Evolutionary conservation across 2,888 invertebrate species (phyloP), one percentile per base, ranked within the genome.

Genomic region (Hypsopygia costalis): DNA sequence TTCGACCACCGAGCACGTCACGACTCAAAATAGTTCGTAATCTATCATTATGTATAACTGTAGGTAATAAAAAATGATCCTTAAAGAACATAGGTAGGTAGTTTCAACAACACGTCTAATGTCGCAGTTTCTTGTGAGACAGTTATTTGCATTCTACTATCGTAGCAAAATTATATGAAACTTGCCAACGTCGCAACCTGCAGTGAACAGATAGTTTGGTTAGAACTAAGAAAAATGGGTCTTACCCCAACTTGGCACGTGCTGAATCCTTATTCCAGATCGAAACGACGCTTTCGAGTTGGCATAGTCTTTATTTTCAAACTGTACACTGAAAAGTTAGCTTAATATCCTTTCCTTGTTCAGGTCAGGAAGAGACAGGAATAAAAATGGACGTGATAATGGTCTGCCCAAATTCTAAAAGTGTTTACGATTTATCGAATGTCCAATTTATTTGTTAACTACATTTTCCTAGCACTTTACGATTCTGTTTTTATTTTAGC

Each of bases 111-210:
- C n/a, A 10, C 12, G 6, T 25, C 25, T 25, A 25, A 4, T 25
- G 25, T 25, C 6, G 16, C 4, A 16, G 16, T 3, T 4, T 16
- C 2, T 16, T 16, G 16, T 16, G 4, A 16, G 16, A 4, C 16
- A 3, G 25, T 25, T 31, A 65, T 74, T 77, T 69, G 62, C 64
- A 77, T 77, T 72, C 68, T 42, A 43, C 45, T 32, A 47, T 47
- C 58, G 60, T 57, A 36, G 50, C 53, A 49, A 61, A 67, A 71
- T 74, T 74, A 71, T 70, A 64, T 55, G 55, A 51, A 58, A 68
- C 58, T 64, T 65, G 67, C 62, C 52, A 60, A 67, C 62, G 62
- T 57, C 62, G 70, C 70, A 60, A 62, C 63, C 69, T 72, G 66
- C 62, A 20, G 32, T 41, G 49, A 57, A 61, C 64, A 67, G 73